Percentiles rank a stretch among this genome's conserved stretches.
These are phyloP conservation scores for Gymnocypris eckloni DNA, from an alignment of 2,797 vertebrate species.

Conservation along the genomic window DNA sequence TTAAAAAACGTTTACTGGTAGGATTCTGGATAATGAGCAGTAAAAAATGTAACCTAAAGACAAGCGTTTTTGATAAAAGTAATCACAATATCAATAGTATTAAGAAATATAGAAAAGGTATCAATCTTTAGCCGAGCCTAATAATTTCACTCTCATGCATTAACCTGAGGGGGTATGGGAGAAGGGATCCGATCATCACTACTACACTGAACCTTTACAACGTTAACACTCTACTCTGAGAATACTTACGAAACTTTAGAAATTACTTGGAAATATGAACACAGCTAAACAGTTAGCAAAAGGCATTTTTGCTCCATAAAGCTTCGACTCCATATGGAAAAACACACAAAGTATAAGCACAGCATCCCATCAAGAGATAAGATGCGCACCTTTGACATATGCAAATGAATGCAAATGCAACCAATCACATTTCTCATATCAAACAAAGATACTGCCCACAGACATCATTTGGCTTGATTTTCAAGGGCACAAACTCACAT, in stretches of 20 bases:
- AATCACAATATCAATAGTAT: slow-evolving; percentile 49
- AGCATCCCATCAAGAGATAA: background rate
- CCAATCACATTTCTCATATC: background rate
- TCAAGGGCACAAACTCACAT: slow-evolving; percentile 35
- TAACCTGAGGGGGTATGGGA: slow-evolving; percentile 43
- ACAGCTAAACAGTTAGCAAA: slow-evolving; percentile 34
- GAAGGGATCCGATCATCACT: slow-evolving; percentile 61
- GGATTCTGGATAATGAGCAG: background rate
- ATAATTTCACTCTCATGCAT: slow-evolving; percentile 41
- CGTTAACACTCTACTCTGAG: slow-evolving; percentile 84
- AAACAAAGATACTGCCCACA: slow-evolving; percentile 44
- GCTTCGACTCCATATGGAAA: slow-evolving; percentile 25
- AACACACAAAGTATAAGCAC: background rate
- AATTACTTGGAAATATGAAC: slow-evolving; percentile 36
- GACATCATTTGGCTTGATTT: slow-evolving; percentile 46
- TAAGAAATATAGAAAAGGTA: slow-evolving; percentile 25
- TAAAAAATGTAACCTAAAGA: slow-evolving; percentile 31
- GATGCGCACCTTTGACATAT: background rate
- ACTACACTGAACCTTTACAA: slow-evolving; percentile 85
- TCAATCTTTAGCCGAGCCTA: slow-evolving; percentile 32
- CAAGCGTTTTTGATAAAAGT: slow-evolving; percentile 27
- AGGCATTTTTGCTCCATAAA: slow-evolving; percentile 40
- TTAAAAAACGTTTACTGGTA: background rate
- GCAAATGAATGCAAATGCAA: slow-evolving; percentile 1
- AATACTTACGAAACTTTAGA: slow-evolving; percentile 79